Evolutionary conservation across 2,797 vertebrate species (phyloP), one percentile per base, ranked within the genome.

Genomic region (Odontamblyopus rebecca): DNA sequence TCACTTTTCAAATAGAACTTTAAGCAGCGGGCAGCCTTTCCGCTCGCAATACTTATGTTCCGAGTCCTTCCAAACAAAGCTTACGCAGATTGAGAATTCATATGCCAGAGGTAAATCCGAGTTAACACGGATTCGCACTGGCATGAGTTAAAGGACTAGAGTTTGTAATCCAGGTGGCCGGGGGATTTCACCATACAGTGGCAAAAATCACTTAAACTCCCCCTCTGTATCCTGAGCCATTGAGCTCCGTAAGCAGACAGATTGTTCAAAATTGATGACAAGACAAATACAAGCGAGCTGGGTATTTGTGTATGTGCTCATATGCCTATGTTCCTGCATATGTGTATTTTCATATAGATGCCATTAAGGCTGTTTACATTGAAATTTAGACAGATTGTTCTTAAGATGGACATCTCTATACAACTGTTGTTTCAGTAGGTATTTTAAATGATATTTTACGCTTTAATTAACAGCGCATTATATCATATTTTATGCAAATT

Each of bases 71-170:
- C 93, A 94, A 91, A 94, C 93, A 92, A 93, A 94, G 93, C 93
- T 93, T 93, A 93, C 88, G 90, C 91, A 89, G 91, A 93, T 92
- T 91, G 93, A 93, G 92, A 91, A 94, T 94, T 93, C 91, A 89
- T 94, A 91, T 94, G 92, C 90, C 93, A 92, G 92, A 94, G 94
- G 93, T 94, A 94, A 94, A 94, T 93, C 94, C 89, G 86, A 94
- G 93, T 93, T 93, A 94, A 94, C 94, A 93, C 86, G 92, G 94
- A 94, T 93, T 94, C 93, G 93, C 90, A 92, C 92, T 94, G 94
- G 94, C 94, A 94, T 89, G 91, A 94, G 94, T 95, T 95, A 94
- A 94, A 94, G 92, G 93, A 93, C 92, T 93, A 89, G 92, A 92
- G 93, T 94, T 94, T 93, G 93, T 94, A 94, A 94, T 95, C 94